Evolutionary conservation across 2,113 vertebrate species (phyloP), one percentile per base, ranked within the genome.

Genomic region (Oryzias curvinotus): DNA sequence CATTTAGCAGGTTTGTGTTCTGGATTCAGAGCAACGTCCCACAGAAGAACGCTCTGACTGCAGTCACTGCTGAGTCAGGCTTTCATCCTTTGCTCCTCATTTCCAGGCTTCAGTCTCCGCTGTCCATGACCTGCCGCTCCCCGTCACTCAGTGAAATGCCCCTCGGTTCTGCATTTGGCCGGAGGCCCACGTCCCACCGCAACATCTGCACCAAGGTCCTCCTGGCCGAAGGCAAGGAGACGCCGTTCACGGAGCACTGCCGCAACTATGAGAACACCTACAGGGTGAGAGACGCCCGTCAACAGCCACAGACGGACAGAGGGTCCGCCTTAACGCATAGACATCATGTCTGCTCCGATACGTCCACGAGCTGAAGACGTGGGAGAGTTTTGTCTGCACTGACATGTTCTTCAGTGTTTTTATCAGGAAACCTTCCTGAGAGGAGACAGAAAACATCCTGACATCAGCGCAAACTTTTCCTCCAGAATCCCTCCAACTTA

Each of bases 121-220:
- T 93, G 26, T 91, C 92, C 12, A 86, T 91, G 66, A 81, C 89
- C 1, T 94, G 93, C 52, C 88, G 59, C 53, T 86, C 92, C 4
- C 77, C 92, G 0, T 81, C 88, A 1, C 65, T 87, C n/a, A 90
- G 92, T 49, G 94, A 93, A 62, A 92, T 92, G 92, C 88, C 93
- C 15, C 49, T 80, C 0, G 77, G 86, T 23, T 81, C 90, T 0
- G 83, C 92, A 0, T 84, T 91, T 0, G 91, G 93, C 18, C 91
- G 89, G 36, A 93, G 94, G 82, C 91, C 95, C 0, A 91, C 92
- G 0, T 90, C 90, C 71, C 95, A 95, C 75, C 92, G 95, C 49
- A 93, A 95, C 88, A 93, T 95, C 85, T 94, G 93, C 91, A 96
- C 96, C 68, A 97, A 97, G 78, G 94, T 95, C 60, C 92, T 98